Evolutionary conservation across 2,113 vertebrate species (phyloP).

Genomic region (Gopherus evgoodei): DNA sequence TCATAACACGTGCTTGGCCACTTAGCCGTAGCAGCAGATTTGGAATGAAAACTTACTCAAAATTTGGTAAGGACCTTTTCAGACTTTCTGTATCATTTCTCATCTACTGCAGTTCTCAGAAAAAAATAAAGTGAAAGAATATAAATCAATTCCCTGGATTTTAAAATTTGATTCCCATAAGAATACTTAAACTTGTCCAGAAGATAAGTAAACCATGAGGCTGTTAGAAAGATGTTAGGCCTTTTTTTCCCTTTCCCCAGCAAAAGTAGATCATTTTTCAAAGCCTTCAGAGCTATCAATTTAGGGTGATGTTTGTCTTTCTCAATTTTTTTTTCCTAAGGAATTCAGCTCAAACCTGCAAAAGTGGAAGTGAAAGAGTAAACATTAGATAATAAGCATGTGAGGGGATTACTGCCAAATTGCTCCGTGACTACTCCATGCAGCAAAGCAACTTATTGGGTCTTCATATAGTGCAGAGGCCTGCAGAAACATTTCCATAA

Average conservation of each 20-base stretch:
- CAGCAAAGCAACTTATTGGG: constrained; percentile 35
- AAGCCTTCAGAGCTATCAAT: constrained; percentile 29
- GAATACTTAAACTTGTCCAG: not conserved
- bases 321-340: not conserved
- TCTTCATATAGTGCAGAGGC: constrained; percentile 46
- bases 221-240: not conserved
- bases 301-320: constrained; percentile 38
- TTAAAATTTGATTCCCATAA: not conserved
- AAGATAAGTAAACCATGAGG: not conserved
- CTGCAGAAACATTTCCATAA: constrained; percentile 58
- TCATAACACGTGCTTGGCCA: constrained; percentile 30
- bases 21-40: constrained; percentile 42
- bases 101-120: not conserved
- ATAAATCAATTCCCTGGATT: not conserved
- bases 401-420: constrained; percentile 47
- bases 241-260: not conserved
- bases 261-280: not conserved
- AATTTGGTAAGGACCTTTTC: constrained; percentile 51
- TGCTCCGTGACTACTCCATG: not conserved
- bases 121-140: not conserved
- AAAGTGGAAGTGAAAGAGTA: constrained; percentile 41
- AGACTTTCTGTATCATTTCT: constrained; percentile 57
- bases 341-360: constrained; percentile 49
- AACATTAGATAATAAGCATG: constrained; percentile 58
- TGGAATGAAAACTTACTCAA: constrained; percentile 37